Evolutionary conservation across 2,113 vertebrate species (phyloP).

Genomic region (Crocuta crocuta): DNA sequence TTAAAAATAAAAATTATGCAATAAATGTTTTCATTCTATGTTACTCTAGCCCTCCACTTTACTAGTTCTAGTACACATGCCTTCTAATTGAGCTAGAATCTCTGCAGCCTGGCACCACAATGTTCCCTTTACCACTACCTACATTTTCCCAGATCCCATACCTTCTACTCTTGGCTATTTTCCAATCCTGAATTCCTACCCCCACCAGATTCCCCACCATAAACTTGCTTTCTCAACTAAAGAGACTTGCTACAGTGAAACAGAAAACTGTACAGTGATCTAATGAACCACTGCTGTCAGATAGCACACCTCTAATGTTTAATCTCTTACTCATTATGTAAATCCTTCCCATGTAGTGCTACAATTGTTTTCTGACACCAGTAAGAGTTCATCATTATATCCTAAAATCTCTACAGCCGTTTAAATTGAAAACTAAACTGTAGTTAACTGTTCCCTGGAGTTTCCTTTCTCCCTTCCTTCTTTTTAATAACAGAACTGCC

Average conservation of each 20-base stretch:
- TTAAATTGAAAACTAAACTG: background rate
- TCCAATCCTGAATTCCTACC: background rate
- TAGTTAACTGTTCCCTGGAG: background rate
- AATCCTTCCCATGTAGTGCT: background rate
- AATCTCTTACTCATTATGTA: background rate
- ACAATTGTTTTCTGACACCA: background rate
- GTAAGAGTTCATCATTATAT: background rate
- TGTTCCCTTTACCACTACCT: background rate
- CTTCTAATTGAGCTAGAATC: background rate
- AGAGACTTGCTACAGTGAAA: background rate
- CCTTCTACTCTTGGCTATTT: background rate
- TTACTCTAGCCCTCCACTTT: background rate
- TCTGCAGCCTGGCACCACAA: background rate
- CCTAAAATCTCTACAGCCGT: background rate
- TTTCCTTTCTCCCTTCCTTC: background rate
- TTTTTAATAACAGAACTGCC: background rate
- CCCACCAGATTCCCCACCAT: background rate
- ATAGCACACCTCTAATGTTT: background rate
- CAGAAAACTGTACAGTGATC: background rate
- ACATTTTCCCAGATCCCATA: background rate
- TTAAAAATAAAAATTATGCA: background rate
- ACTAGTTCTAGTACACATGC: background rate
- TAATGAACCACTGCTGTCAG: background rate
- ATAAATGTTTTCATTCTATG: background rate
- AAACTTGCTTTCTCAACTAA: conserved; percentile 25